phyloP scores from a whole-genome alignment of 2,797 vertebrate genomes.

The Poeciliopsis turneri region DNA sequence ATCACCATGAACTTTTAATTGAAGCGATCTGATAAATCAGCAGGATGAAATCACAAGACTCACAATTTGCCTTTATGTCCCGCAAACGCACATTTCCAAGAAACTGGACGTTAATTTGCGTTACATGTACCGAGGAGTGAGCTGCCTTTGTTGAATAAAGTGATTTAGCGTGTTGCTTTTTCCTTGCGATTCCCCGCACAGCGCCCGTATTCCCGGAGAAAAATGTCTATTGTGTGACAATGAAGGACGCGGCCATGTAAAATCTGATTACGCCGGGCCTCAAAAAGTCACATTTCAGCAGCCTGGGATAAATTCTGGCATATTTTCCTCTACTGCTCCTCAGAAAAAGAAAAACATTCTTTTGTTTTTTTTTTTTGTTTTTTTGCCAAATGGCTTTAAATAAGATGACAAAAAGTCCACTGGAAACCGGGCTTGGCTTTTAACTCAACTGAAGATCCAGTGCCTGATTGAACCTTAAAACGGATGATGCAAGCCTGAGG shows the following conservation, averaged over 20 bases:
- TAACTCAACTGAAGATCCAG: slow-evolving; percentile 42
- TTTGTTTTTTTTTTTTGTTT: no score
- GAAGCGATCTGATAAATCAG: background rate
- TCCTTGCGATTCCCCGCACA: background rate
- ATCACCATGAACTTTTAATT: background rate
- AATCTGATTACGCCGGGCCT: slow-evolving; percentile 41
- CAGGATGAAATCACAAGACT: slow-evolving; percentile 1
- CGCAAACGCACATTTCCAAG: background rate
- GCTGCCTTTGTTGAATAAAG: slow-evolving; percentile 18
- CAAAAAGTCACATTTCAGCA: slow-evolving; percentile 19
- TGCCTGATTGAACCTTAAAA: slow-evolving; percentile 39
- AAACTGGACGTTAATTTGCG: slow-evolving; percentile 13
- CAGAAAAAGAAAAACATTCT: slow-evolving; percentile 14
- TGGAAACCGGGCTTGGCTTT: slow-evolving; percentile 16
- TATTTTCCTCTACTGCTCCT: slow-evolving; percentile 10
- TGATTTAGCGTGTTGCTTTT: background rate
- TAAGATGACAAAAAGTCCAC: slow-evolving; percentile 6
- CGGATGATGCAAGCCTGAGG: slow-evolving; percentile 55
- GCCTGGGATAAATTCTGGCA: slow-evolving; percentile 33
- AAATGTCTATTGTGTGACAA: slow-evolving; percentile 26
- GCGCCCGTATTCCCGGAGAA: slow-evolving; percentile 4
- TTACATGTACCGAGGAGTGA: slow-evolving; percentile 4
- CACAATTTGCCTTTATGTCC: background rate
- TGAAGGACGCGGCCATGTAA: slow-evolving; percentile 18
- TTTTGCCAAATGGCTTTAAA: slow-evolving; percentile 15